Evolutionary conservation across 2,113 vertebrate genomes (phyloP), one percentile per base, ranked within the genome.

Genomic region (Calidris pygmaea): DNA sequence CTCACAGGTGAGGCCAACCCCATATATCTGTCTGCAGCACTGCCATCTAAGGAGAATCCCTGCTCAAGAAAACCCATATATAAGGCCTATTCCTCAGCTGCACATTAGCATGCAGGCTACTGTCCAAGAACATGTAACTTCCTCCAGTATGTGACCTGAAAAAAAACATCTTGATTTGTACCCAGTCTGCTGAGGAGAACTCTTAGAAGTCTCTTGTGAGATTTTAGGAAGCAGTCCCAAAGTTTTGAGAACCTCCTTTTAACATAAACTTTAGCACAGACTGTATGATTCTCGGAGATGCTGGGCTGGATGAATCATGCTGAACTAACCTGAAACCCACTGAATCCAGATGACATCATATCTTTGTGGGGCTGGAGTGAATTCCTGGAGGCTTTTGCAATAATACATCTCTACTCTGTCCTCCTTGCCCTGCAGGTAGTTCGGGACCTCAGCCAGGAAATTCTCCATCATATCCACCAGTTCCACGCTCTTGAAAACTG

Each of bases 311-410:
- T 35, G 34, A 22, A 32, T n/a, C 58, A 37, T 2, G 7, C 34
- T 79, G 63, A 77, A 99, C 99, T 98, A 90, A 99, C 99, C 99
- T 29, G 99, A 99, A 74, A 99, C 98, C 99, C 99, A 99, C 93
- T 99, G 99, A 94, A 99, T 99, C 99, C 99, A 99, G 98, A 99
- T 98, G 96, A 99, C 98, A 29, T 99, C 99, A 1, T 99, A 99
- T 97, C 98, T 99, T 67, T 97, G 97, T 7, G 93, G 72, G 3
- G 97, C 92, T 2, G 99, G 99, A 0, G 97, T 99, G 95, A 99
- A 99, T 74, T 99, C 99, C 92, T 99, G 99, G 84, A 99, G 98
- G 95, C 98, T 98, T 97, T 98, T 98, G 97, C 99, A 99, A 97
- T 99, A 99, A 96, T 99, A 99, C 45, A 97, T 98, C 92, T 99